Conservation (phyloP, 1,140 invertebrate genomes). For the Dendrolimus punctatus region DNA sequence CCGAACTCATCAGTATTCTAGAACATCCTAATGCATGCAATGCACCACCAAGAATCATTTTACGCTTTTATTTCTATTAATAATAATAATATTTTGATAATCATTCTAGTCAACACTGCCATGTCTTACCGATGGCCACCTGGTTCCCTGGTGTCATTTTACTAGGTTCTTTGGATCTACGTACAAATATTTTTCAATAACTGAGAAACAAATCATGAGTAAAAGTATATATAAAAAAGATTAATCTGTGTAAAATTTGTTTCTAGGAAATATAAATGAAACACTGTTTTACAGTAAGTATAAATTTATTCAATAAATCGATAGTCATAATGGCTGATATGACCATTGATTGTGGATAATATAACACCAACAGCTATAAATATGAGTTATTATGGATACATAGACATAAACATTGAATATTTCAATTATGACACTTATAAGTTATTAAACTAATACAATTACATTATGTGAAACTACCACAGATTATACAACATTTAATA, state of each 20-base stretch:
- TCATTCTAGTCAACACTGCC: no score
- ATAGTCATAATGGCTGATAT: conserved; percentile 67
- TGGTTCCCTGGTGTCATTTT: no score
- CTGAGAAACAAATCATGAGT: no score
- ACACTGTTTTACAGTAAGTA: conserved; percentile 35
- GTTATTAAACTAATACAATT: background rate
- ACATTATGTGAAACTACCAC: background rate
- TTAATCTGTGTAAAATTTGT: background rate
- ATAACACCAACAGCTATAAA: conserved; percentile 33
- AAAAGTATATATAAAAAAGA: conserved; percentile 4
- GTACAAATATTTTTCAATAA: no score
- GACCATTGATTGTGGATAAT: conserved; percentile 40
- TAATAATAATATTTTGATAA: no score
- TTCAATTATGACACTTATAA: background rate
- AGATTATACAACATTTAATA: background rate
- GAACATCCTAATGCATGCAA: no score
- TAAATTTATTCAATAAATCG: conserved; percentile 61
- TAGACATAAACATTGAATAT: conserved; percentile 5
- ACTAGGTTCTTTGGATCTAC: no score
- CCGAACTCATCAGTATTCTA: no score
- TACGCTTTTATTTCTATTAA: no score
- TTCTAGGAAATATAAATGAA: conserved; percentile 23
- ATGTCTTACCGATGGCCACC: no score
- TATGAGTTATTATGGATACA: conserved; percentile 17
- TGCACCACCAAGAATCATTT: no score